Evolutionary conservation across 2,888 invertebrate species (phyloP), one percentile per base, ranked within the genome.

Genomic region (Lasioglossum figueresi): DNA sequence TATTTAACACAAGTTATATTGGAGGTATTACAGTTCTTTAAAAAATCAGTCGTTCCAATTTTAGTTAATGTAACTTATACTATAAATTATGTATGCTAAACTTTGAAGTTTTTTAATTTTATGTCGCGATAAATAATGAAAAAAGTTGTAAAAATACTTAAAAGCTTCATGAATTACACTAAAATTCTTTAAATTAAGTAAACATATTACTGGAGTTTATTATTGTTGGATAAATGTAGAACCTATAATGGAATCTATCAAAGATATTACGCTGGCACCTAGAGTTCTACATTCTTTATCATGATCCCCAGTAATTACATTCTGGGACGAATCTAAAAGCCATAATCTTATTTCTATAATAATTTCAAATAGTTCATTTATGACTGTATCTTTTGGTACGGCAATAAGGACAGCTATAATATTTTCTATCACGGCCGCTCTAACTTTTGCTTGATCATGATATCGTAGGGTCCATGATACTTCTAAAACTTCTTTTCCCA

Each of bases 401-500:
- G 96, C 96, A 4, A 97, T 92, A 0, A 97, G 93, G 0, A 97
- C 96, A 0, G 97, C 95, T 0, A 97, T 97, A 1, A 98, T 94
- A 76, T 97, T 95, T 34, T 97, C 96, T n/a, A 98, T 95, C 0
- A 97, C 96, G 8, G 96, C 96, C 31, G 96, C 94, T 76, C 97
- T 96, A 1, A 98, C 96, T 89, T 96, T 96, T 0, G 97, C 96
- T 80, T 98, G 97, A 0, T 96, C 95, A 59, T 97, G 97, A 91
- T 96, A 97, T 66, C 97, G 95, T 89, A 98, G 95, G 79, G 96
- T 96, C 94, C 97, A 96, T 19, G 96, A 96, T 85, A 98, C 95
- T 87, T 97, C 96, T 0, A 98, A 95, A 1, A 97, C 95, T 91
- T 98, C 98, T 85, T 96, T 96, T 0, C 97, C 97, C 95, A 98